A percentile compares a stretch with the other conserved stretches of the same genome.
Conservation (phyloP, 2,113 vertebrate species). For the Podarcis muralis region DNA sequence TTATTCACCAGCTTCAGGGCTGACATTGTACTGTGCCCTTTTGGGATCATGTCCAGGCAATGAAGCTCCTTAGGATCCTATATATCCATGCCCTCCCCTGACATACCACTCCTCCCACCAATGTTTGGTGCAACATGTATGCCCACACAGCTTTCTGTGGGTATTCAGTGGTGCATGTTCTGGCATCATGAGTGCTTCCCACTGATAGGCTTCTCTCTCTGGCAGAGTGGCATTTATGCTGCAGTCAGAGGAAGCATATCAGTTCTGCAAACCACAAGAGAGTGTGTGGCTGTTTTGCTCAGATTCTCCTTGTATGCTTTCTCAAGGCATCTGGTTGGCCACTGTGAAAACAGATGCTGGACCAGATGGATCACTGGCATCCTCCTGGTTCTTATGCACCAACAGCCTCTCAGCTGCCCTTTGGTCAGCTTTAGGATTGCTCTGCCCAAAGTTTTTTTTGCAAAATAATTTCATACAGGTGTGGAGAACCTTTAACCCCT, state of each 20-base stretch:
- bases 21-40: too few species aligned
- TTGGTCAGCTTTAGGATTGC: background rate
- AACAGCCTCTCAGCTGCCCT: background rate
- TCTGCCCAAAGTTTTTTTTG: background rate
- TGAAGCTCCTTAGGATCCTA: background rate
- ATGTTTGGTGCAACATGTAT: background rate
- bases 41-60: background rate
- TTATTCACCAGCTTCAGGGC: too few species aligned
- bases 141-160: background rate
- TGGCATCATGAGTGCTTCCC: background rate
- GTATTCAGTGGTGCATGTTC: background rate
- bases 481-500: too few species aligned
- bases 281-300: too few species aligned
- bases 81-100: background rate
- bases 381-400: too few species aligned
- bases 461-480: too few species aligned
- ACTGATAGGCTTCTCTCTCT: background rate
- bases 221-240: background rate
- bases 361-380: too few species aligned
- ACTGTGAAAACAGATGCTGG: too few species aligned
- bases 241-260: background rate
- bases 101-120: background rate
- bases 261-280: too few species aligned
- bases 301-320: too few species aligned
- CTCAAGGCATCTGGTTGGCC: too few species aligned